Evolutionary conservation across 2,113 vertebrate genomes (phyloP).

Genomic region (Manacus vitellinus): DNA sequence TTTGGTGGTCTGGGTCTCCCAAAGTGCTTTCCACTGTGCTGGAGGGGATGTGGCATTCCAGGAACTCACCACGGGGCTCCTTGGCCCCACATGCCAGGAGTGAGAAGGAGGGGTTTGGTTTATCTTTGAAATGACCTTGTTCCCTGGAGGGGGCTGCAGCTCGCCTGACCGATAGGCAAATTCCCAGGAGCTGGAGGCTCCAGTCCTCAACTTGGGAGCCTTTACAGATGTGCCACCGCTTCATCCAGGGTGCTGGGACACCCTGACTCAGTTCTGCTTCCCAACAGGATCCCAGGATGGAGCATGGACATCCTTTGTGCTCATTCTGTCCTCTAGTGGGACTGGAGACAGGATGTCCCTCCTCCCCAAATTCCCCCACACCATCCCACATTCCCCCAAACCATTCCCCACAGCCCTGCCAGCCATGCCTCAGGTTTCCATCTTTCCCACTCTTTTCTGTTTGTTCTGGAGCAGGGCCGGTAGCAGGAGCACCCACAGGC

Average conservation of each 20-base stretch:
- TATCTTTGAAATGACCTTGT: slow-evolving; percentile 85
- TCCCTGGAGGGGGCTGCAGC: slow-evolving; percentile 79
- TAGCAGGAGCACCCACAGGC: not conserved
- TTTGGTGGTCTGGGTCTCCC: not conserved
- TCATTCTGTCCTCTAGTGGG: accelerated
- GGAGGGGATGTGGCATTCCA: not conserved
- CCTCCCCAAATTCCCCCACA: not conserved
- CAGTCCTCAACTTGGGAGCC: slow-evolving; percentile 71
- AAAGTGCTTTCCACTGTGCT: accelerated
- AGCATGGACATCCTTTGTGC: accelerated
- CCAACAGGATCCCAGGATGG: accelerated
- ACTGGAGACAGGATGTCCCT: not conserved
- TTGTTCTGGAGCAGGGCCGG: accelerated
- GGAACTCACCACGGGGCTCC: not conserved
- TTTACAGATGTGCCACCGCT: not conserved
- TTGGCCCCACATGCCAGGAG: slow-evolving; percentile 28
- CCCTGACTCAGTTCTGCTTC: accelerated
- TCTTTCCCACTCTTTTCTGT: not conserved
- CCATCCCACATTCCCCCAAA: not conserved
- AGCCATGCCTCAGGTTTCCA: not conserved
- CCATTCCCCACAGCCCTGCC: not conserved
- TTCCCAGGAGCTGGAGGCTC: slow-evolving; percentile 76
- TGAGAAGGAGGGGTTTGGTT: slow-evolving; percentile 45
- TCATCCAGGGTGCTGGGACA: not conserved
- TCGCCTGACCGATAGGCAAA: slow-evolving; percentile 81